Evolutionary conservation across 2,797 vertebrate genomes (phyloP), one percentile per base, ranked within the genome.

Genomic region (Chromobotia macracanthus): DNA sequence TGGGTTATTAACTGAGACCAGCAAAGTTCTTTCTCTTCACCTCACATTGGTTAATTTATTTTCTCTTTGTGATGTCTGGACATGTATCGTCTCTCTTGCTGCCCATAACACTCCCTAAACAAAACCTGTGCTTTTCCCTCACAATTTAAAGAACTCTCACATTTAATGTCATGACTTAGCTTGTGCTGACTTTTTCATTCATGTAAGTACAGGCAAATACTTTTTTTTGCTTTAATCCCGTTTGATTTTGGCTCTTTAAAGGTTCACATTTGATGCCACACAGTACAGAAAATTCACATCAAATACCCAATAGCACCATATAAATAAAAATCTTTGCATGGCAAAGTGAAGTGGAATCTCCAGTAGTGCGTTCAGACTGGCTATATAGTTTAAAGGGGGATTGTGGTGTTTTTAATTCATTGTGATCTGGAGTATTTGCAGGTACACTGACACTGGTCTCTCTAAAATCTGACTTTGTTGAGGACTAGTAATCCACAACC

Each of bases 401-500:
- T 53, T 74, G 41, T 19, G 41, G 63, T 65, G 69, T 72, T 79
- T 77, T 61, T 77, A 69, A 80, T 77, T 77, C 70, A 68, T 23
- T 58, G 60, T 70, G 75, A 80, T 80, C 70, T 75, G 23, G 56
- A 77, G 65, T 53, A 38, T 78, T 48, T 71, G 56, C 72, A 67
- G 69, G 75, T 70, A 76, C 71, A 77, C 73, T 79, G 31, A 63
- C 60, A 23, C 78, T 75, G 71, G 61, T 75, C 71, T 68, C 71
- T 72, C 61, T 78, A 66, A 80, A 78, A 85, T 81, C 73, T 72
- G 79, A 76, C 77, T 84, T 74, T 80, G 84, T 82, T 64, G 64
- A 81, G 75, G 23, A 75, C 80, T 80, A 51, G 82, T 84, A 84
- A 84, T 84, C 77, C 82, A 80, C 55, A 84, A 72, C 67, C 73